A percentile compares a stretch with the other conserved stretches of the same genome.
phyloP scores from a whole-genome alignment of 23 tunicate genomes.

The Oikopleura albicans region DNA sequence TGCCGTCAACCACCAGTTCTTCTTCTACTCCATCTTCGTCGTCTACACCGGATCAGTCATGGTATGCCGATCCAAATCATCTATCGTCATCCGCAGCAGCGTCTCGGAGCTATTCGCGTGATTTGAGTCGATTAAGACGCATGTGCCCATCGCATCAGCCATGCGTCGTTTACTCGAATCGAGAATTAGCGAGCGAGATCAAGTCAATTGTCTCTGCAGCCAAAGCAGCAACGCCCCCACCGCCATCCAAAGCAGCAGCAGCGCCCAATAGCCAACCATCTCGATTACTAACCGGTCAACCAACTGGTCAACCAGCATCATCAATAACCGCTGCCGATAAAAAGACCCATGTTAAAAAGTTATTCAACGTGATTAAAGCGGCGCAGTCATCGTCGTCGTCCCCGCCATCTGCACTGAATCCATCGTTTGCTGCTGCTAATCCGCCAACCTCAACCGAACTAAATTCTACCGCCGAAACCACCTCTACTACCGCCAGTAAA shows the following conservation, averaged over 20 bases:
- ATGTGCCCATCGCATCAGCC: slow-evolving; percentile 79
- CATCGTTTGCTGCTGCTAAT: not conserved
- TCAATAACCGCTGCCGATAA: not conserved
- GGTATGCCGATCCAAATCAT: not conserved
- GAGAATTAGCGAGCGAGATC: slow-evolving; percentile 63
- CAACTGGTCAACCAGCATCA: not conserved
- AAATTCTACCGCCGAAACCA: not conserved
- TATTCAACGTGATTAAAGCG: not conserved
- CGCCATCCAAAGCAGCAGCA: not conserved
- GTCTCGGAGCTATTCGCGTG: not conserved
- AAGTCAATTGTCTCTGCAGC: slow-evolving; percentile 38
- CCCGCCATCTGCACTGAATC: not conserved
- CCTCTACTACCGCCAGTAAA: not conserved
- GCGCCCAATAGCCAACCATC: not conserved
- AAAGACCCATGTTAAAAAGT: not conserved
- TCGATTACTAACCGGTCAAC: not conserved
- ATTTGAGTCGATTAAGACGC: slow-evolving; percentile 61
- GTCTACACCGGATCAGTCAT: slow-evolving; percentile 2
- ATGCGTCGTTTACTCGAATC: slow-evolving; percentile 86
- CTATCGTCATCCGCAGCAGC: not conserved
- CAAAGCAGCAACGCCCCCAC: not conserved
- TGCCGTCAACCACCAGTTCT: not conserved
- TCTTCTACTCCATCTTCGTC: slow-evolving; percentile 16
- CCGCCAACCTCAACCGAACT: not conserved
- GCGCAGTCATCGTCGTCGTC: not conserved